These are phyloP conservation scores for Anabas testudineus DNA, from an alignment of 2,797 vertebrate species.

Conservation along the genomic window DNA sequence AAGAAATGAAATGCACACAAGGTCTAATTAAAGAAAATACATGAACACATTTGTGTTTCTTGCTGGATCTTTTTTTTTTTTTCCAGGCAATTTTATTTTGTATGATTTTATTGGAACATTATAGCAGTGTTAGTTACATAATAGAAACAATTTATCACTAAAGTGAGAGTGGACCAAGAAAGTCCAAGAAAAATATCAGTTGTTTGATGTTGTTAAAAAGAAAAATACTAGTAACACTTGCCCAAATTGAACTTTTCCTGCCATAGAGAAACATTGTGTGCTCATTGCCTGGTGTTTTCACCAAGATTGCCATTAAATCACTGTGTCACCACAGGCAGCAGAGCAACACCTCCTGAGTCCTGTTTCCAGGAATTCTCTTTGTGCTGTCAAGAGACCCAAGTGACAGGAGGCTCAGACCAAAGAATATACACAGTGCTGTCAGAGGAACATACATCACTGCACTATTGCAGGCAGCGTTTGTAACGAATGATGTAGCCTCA, in stretches of 20 bases:
- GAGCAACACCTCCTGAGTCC: constrained; percentile 56
- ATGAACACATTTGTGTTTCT: background rate
- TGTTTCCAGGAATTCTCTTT: constrained; percentile 82
- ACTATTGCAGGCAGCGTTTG: constrained; percentile 36
- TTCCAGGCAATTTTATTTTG: background rate
- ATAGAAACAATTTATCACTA: background rate
- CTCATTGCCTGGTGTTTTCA: constrained; percentile 66
- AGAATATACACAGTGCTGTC: constrained; percentile 55
- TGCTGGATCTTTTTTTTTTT: too few relatives aligned
- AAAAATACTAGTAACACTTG: too few relatives aligned
- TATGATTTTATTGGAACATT: background rate
- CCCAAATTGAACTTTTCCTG: constrained; percentile 56
- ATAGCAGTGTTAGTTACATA: background rate
- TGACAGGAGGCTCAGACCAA: constrained; percentile 52
- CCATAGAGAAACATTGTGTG: constrained; percentile 32
- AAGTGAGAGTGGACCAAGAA: too few relatives aligned
- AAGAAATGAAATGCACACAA: too few relatives aligned
- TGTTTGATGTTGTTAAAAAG: too few relatives aligned
- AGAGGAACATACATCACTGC: constrained; percentile 61
- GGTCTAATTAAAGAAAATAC: background rate
- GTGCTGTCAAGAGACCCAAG: constrained; percentile 49
- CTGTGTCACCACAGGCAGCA: constrained; percentile 50
- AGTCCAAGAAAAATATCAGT: too few relatives aligned
- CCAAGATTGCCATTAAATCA: constrained; percentile 73
- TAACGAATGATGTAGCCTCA: background rate